Conservation (phyloP, 2,888 invertebrate genomes). For the Pseudolycoriella hygida region DNA sequence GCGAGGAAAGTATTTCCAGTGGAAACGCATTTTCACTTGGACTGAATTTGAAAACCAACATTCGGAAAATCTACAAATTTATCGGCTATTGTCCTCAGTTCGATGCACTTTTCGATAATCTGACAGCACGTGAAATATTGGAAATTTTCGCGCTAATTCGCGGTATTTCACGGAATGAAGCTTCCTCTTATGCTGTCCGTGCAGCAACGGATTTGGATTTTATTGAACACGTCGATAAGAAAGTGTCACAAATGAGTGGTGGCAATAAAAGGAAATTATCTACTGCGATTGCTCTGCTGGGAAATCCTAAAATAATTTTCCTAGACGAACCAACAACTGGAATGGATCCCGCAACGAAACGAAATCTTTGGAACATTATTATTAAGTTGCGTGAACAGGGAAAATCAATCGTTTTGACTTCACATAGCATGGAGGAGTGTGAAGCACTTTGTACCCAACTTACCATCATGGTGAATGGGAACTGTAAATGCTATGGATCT, state of each 20-base stretch:
- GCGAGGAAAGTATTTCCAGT: slow-evolving; percentile 51
- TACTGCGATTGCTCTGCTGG: slow-evolving; percentile 44
- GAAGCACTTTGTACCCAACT: slow-evolving; percentile 33
- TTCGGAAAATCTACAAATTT: slow-evolving; percentile 39
- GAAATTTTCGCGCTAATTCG: slow-evolving; percentile 45
- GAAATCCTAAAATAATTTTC: slow-evolving; percentile 47
- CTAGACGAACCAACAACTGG: slow-evolving; percentile 12
- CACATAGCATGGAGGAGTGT: slow-evolving; percentile 77
- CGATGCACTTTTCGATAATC: slow-evolving; percentile 50
- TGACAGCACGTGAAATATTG: slow-evolving; percentile 52
- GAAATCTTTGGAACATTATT: slow-evolving; percentile 64
- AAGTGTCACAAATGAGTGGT: slow-evolving; percentile 43
- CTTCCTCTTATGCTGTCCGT: slow-evolving; percentile 23
- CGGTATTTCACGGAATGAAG: slow-evolving; percentile 33
- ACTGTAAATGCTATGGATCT: slow-evolving; percentile 54
- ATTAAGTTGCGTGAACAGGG: slow-evolving; percentile 49
- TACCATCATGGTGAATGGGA: slow-evolving; percentile 68
- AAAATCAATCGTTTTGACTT: slow-evolving; percentile 61
- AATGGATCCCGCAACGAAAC: slow-evolving; percentile 54
- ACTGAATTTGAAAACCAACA: slow-evolving; percentile 31
- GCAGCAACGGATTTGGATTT: slow-evolving; percentile 40
- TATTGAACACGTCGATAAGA: slow-evolving; percentile 40
- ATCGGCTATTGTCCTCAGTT: slow-evolving; percentile 63
- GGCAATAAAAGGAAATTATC: slow-evolving; percentile 59
- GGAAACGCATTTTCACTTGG: slow-evolving; percentile 54